phyloP scores from a whole-genome alignment of 53 echinoderm and acorn worm species.

The Stichopus horrens region DNA sequence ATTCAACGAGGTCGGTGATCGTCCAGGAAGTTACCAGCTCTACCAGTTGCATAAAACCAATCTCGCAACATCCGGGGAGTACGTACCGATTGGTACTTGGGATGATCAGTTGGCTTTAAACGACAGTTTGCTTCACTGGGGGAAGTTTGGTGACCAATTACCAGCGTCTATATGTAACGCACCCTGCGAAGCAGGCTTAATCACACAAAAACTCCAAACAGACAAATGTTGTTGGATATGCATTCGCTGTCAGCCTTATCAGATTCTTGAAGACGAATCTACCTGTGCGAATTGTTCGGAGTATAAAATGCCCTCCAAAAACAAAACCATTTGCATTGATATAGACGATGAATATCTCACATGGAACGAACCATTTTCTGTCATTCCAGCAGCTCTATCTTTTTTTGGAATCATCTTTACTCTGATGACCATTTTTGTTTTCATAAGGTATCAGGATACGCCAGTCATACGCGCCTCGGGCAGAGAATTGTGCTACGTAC shows the following conservation, averaged over 20 bases:
- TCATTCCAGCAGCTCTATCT: conserved; percentile 72
- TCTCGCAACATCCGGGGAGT: conserved; percentile 19
- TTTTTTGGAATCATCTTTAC: conserved; percentile 73
- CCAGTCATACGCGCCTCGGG: conserved; percentile 96
- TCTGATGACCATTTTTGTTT: conserved; percentile 74
- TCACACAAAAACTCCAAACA: conserved; percentile 52
- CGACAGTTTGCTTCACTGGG: conserved; percentile 64
- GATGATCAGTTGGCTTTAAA: conserved; percentile 57
- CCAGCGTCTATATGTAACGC: conserved; percentile 72
- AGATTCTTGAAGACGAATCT: conserved; percentile 68
- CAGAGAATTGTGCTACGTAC: conserved; percentile 88
- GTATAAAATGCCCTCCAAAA: conserved; percentile 53
- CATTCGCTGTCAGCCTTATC: conserved; percentile 64
- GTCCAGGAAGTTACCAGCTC: conserved; percentile 85
- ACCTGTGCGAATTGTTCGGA: conserved; percentile 69
- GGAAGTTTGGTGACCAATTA: conserved; percentile 13
- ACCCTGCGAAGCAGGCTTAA: conserved; percentile 69
- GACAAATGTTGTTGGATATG: conserved; percentile 96
- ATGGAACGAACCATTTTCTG: conserved; percentile 83
- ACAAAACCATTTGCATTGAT: conserved; percentile 65
- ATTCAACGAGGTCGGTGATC: conserved; percentile 91
- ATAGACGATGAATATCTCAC: conserved; percentile 72
- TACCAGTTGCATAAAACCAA: conserved; percentile 66
- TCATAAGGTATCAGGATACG: conserved; percentile 80
- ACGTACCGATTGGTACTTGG: conserved; percentile 86